phyloP scores from a whole-genome alignment of 2,113 vertebrate genomes.

The Phylloscopus whistleri region DNA sequence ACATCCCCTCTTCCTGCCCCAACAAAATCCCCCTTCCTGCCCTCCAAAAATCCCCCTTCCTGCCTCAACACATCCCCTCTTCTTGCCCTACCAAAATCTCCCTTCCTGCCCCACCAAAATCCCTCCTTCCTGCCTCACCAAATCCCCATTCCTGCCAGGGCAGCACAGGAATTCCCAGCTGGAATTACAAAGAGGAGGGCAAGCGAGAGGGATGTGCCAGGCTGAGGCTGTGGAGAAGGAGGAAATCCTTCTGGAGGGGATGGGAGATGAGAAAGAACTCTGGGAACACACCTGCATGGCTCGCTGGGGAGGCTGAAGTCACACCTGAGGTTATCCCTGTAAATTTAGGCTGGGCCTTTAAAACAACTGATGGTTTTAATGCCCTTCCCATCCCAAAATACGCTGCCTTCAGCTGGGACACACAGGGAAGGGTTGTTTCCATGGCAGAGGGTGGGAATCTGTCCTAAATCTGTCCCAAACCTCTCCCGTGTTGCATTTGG shows the following conservation, averaged over 20 bases:
- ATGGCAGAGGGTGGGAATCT: not conserved
- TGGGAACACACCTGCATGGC: not conserved
- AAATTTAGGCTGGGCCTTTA: not conserved
- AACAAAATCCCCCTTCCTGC: not conserved
- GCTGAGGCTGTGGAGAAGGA: not conserved
- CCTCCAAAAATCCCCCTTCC: no score
- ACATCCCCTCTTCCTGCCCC: no score
- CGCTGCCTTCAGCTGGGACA: not conserved
- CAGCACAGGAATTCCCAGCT: not conserved
- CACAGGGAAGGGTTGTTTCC: not conserved
- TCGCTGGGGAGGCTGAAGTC: rapidly evolving
- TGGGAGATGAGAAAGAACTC: not conserved
- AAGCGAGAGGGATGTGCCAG: rapidly evolving
- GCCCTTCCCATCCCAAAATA: not conserved
- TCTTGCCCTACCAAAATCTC: not conserved
- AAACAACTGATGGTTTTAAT: not conserved
- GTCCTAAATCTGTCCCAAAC: not conserved
- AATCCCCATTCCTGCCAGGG: not conserved
- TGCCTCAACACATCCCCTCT: not conserved
- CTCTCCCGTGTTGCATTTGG: not conserved
- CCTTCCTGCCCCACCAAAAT: not conserved
- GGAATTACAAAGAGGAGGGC: not conserved
- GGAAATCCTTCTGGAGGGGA: not conserved
- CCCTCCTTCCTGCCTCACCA: no score
- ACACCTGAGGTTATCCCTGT: not conserved